These are phyloP conservation scores for Ctenochaetus hawaiiensis DNA, from an alignment of 2,797 vertebrate genomes.

Conservation along the genomic window DNA sequence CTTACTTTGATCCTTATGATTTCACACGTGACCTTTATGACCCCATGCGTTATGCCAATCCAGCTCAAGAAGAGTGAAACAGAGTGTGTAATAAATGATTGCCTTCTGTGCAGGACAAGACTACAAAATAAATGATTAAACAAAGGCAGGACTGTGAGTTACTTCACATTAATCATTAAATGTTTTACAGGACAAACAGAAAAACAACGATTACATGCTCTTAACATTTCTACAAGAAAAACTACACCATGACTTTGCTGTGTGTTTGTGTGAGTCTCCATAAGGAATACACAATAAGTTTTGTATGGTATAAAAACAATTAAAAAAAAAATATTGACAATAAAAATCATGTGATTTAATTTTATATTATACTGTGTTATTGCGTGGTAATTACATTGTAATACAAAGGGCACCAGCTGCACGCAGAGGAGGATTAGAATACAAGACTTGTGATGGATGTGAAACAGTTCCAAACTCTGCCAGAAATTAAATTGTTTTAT, in stretches of 20 bases:
- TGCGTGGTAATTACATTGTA: neutral
- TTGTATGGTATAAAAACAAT: constrained; percentile 32
- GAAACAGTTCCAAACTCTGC: too few relatives aligned
- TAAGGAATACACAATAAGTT: constrained; percentile 17
- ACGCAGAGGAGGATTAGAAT: too few relatives aligned
- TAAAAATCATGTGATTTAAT: constrained; percentile 13
- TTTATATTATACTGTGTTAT: neutral
- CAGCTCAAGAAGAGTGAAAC: constrained; percentile 61
- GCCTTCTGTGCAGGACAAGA: neutral
- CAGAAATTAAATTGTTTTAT: too few relatives aligned
- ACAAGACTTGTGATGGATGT: too few relatives aligned
- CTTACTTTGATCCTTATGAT: constrained; percentile 77
- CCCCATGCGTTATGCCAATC: constrained; percentile 68
- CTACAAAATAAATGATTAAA: neutral
- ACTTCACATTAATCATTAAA: constrained; percentile 2
- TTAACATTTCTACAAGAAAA: neutral
- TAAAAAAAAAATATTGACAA: constrained; percentile 15
- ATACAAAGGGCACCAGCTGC: too few relatives aligned
- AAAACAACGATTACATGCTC: neutral
- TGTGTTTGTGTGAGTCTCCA: constrained; percentile 6
- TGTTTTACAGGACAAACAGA: constrained; percentile 3
- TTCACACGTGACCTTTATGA: constrained; percentile 81
- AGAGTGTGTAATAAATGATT: neutral
- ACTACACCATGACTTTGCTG: neutral
- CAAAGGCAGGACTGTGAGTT: constrained; percentile 19